A percentile compares a stretch with the other conserved stretches of the same genome.
Conservation (phyloP, 2,113 vertebrate species). For the Neolamprologus tretocephalus region DNA sequence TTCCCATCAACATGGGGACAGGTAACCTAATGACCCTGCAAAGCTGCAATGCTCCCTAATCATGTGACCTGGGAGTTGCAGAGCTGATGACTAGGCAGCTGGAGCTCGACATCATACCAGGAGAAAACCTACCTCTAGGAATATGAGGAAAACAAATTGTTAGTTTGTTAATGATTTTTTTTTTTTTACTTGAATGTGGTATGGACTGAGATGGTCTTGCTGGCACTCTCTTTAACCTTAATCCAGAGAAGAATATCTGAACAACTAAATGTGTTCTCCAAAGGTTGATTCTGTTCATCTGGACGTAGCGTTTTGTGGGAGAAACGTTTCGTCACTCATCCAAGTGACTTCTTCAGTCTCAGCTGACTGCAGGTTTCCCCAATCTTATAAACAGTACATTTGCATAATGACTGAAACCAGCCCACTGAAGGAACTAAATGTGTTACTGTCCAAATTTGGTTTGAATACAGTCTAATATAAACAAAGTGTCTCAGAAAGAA, state of each 20-base stretch:
- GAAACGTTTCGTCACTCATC: not conserved
- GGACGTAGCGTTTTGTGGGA: not conserved
- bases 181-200: not conserved
- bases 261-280: not conserved
- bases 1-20: slow-evolving; percentile 46
- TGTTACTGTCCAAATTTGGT: not conserved
- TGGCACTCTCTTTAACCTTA: not conserved
- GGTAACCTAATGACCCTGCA: slow-evolving; percentile 39
- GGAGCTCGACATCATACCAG: not conserved
- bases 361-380: not conserved
- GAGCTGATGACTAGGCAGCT: slow-evolving; percentile 35
- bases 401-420: not conserved
- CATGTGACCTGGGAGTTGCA: slow-evolving; percentile 31
- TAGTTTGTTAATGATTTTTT: not conserved
- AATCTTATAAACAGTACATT: not conserved
- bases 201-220: not conserved
- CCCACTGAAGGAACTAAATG: not conserved
- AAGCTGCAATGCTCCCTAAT: slow-evolving; percentile 12
- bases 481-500: not conserved
- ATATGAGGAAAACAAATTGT: not conserved
- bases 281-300: not conserved
- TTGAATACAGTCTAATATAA: not conserved
- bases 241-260: not conserved
- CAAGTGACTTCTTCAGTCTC: not conserved
- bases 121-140: not conserved